These are phyloP conservation scores for Nannoperca australis DNA, from an alignment of 2,797 vertebrate species.

Conservation along the genomic window DNA sequence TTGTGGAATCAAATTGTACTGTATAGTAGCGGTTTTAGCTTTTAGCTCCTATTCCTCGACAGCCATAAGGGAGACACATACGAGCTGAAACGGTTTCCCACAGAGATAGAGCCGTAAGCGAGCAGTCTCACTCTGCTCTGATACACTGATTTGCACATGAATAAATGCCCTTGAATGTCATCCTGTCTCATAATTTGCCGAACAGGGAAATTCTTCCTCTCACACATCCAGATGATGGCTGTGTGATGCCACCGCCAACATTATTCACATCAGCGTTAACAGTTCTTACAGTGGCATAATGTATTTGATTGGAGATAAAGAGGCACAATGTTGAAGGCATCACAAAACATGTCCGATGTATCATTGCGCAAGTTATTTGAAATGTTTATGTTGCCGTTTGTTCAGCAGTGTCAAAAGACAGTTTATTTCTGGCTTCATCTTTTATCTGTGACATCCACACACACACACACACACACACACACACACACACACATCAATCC, in stretches of 20 bases:
- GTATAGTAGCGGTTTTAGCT: constrained; percentile 34
- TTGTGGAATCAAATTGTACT: constrained; percentile 26
- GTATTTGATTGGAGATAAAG: constrained; percentile 62
- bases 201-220: constrained; percentile 70
- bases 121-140: constrained; percentile 64
- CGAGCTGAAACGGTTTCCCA: constrained; percentile 51
- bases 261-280: constrained; percentile 53
- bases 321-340: constrained; percentile 60
- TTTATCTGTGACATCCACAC: constrained; percentile 65
- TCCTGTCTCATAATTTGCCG: constrained; percentile 72
- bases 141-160: constrained; percentile 77
- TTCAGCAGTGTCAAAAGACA: constrained; percentile 55
- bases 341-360: constrained; percentile 63
- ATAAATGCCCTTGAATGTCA: constrained; percentile 78
- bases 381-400: constrained; percentile 58
- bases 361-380: constrained; percentile 42
- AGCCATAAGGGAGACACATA: constrained; percentile 51
- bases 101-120: constrained; percentile 53
- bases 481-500: constrained; percentile 26
- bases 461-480: constrained; percentile 26
- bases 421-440: constrained; percentile 62
- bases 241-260: constrained; percentile 55
- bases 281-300: constrained; percentile 37
- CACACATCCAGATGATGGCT: constrained; percentile 56
- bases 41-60: constrained; percentile 49